Percentiles rank a stretch among this genome's conserved stretches.
Conservation (phyloP, 2,113 vertebrate species). For the Lycaon pictus region DNA sequence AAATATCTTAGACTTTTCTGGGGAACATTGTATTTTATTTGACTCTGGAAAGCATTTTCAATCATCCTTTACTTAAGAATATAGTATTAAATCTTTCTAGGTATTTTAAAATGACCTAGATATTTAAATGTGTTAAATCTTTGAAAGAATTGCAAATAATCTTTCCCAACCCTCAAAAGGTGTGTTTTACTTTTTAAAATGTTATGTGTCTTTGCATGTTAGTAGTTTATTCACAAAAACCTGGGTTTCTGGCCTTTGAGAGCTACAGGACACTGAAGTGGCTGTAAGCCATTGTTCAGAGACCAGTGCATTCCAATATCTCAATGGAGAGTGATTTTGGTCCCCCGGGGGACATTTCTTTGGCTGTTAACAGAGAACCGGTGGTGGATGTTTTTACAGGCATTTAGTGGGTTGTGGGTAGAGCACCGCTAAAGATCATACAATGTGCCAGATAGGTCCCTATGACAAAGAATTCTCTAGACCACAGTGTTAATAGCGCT, state of each 20-base stretch:
- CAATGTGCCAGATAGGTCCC: background rate
- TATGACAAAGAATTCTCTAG: background rate
- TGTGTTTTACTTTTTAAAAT: slow-evolving; percentile 49
- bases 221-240: slow-evolving; percentile 14
- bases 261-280: background rate
- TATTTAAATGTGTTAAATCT: background rate
- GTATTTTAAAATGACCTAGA: slow-evolving; percentile 51
- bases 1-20: slow-evolving; percentile 1
- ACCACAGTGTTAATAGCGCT: background rate
- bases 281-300: background rate
- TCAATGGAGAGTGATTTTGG: background rate
- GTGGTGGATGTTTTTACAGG: background rate
- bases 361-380: background rate
- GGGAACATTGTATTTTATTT: slow-evolving; percentile 32
- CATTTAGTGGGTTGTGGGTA: background rate
- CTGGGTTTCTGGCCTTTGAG: background rate
- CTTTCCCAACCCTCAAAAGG: background rate
- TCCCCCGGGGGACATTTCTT: background rate
- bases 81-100: slow-evolving; percentile 29
- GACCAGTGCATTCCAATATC: background rate
- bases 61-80: slow-evolving; percentile 40
- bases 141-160: slow-evolving; percentile 14
- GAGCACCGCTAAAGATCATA: background rate
- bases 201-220: background rate
- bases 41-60: background rate